phyloP scores from a whole-genome alignment of 2,113 vertebrate genomes.

The Megaleporinus macrocephalus region DNA sequence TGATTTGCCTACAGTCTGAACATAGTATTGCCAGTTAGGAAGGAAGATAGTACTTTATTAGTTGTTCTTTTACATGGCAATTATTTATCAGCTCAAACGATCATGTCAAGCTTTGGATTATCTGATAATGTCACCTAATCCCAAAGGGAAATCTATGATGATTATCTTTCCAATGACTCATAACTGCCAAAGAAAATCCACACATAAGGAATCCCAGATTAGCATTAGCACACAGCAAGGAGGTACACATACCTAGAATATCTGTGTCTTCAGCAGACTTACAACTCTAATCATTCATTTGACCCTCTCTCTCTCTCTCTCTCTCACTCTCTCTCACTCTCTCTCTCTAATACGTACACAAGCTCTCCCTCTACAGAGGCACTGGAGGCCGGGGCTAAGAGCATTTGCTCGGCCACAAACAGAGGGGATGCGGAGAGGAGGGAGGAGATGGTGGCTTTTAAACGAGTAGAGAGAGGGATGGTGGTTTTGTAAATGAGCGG shows the following conservation, averaged over 20 bases:
- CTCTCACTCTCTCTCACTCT: too few species aligned
- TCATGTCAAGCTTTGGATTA: conserved; percentile 20
- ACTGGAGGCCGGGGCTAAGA: neutral
- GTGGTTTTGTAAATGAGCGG: conserved; percentile 53
- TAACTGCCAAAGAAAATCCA: conserved; percentile 48
- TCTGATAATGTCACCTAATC: conserved; percentile 53
- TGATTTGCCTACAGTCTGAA: neutral
- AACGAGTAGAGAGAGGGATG: conserved; percentile 49
- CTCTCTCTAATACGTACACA: conserved; percentile 20
- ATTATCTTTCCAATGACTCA: conserved; percentile 49
- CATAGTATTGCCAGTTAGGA: too few species aligned
- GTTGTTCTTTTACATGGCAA: too few species aligned
- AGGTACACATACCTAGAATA: conserved; percentile 32
- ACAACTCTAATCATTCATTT: neutral
- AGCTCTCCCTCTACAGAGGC: conserved; percentile 14
- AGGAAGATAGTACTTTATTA: too few species aligned
- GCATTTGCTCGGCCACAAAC: neutral
- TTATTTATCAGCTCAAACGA: too few species aligned
- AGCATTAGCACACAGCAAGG: conserved; percentile 43
- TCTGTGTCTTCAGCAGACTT: neutral
- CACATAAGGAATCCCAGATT: conserved; percentile 48
- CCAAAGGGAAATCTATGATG: conserved; percentile 39
- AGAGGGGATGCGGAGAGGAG: conserved; percentile 39
- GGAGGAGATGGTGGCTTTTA: conserved; percentile 51
- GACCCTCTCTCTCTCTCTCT: neutral